A percentile compares a stretch with the other conserved stretches of the same genome.
Evolutionary conservation across 2,888 invertebrate species (phyloP).

Genomic region (Carabus problematicus): DNA sequence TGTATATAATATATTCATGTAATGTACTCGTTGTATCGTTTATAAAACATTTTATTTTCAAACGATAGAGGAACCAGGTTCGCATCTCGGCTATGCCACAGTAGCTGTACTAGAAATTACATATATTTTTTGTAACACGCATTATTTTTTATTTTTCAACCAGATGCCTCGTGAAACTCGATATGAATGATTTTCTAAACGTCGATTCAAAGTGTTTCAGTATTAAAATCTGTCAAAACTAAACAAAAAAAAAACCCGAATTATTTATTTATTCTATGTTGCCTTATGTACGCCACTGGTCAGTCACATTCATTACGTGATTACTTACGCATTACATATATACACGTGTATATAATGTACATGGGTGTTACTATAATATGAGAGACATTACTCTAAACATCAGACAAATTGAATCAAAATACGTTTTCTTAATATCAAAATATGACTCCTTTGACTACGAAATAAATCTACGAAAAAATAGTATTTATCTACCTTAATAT

Average conservation of each 20-base stretch:
- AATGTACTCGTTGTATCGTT: conserved; percentile 5
- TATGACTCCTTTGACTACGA: too few species aligned
- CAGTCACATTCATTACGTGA: background rate
- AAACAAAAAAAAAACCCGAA: background rate
- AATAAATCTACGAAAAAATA: too few species aligned
- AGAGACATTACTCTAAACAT: too few species aligned
- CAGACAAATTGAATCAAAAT: too few species aligned
- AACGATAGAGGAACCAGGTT: background rate
- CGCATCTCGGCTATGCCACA: conserved; percentile 9
- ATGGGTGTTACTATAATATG: too few species aligned
- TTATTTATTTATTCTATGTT: conserved; percentile 4
- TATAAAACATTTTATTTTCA: background rate
- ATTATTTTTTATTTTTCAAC: conserved; percentile 42
- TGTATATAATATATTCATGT: conserved; percentile 25
- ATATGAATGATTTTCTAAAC: conserved; percentile 35
- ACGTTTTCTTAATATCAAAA: too few species aligned
- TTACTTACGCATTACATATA: background rate
- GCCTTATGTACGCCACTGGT: background rate
- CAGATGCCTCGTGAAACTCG: conserved; percentile 38
- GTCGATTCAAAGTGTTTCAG: conserved; percentile 43
- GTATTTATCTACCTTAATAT: too few species aligned
- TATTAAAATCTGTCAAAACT: conserved; percentile 41
- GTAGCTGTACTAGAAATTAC: conserved; percentile 42
- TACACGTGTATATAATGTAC: background rate
- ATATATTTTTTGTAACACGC: conserved; percentile 43